Evolutionary conservation across 2,113 vertebrate species (phyloP), one percentile per base, ranked within the genome.

Genomic region (Eptesicus fuscus): DNA sequence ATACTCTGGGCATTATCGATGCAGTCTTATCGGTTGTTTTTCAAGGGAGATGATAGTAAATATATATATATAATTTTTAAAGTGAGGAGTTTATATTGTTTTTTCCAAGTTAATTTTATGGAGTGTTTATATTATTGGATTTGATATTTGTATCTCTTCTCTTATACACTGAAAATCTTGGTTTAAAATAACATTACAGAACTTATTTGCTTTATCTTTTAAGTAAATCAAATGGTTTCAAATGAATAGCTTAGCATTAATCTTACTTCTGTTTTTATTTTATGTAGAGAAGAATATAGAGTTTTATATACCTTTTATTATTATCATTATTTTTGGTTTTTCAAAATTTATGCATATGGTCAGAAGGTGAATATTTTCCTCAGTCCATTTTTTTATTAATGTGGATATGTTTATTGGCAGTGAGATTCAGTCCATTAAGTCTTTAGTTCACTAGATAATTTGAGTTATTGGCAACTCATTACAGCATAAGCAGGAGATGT

Each of bases 341-440:
- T 86, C 30, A 90, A 28, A 61, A 56, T 78, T 61, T 92, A 32
- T 71, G 4, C 42, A 32, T 82, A 71, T 73, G 42, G 28, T 94
- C 61, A 67, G 42, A 93, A 95, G 74, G 35, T 35, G 13, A 83
- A 74, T 91, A 90, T 91, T 92, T 74, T 13, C 59, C 53, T 93
- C 49, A 84, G 28, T 83, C 61, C n/a, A 32, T 74, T 79, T 93
- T 95, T 80, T 65, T 79, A 22, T 94, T 96, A 90, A 80, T 95
- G 83, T 91, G 37, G 42, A 47, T 73, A 4, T 83, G 30, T 90
- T 93, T 95, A 83, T 83, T 93, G 94, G 77, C 88, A 80, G 14
- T 78, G 79, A 93, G 78, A 93, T 5, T 70, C 69, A 82, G 59
- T 23, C 61, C 79, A 11, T 83, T 77, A 79, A 87, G 65, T 65